phyloP scores from a whole-genome alignment of 2,888 invertebrate species.

The Gari tellinella region DNA sequence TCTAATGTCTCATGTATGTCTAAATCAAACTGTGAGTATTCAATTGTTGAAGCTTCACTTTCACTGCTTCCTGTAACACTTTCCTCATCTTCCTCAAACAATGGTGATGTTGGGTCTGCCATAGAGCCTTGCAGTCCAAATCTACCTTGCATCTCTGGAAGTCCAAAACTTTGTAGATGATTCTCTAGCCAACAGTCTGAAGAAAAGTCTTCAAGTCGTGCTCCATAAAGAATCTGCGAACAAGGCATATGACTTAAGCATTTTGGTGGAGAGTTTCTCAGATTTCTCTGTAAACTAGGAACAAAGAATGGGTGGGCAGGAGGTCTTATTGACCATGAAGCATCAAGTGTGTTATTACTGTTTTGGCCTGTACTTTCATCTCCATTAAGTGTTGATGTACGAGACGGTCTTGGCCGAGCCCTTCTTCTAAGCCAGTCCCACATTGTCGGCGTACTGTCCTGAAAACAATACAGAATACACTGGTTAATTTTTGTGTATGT shows the following conservation, averaged over 20 bases:
- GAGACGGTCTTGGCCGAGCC: no score
- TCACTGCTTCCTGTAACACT: slow-evolving; percentile 41
- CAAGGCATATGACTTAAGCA: slow-evolving; percentile 64
- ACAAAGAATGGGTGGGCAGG: no score
- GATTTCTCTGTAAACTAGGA: neutral
- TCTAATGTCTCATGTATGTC: slow-evolving; percentile 28
- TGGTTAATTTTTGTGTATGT: no score
- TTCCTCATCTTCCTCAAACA: slow-evolving; percentile 36
- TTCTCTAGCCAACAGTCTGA: slow-evolving; percentile 72
- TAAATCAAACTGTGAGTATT: slow-evolving; percentile 21
- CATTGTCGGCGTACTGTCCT: no score
- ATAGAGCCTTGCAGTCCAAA: neutral
- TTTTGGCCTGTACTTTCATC: no score
- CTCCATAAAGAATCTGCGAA: slow-evolving; percentile 66
- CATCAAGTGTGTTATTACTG: no score
- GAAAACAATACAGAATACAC: no score
- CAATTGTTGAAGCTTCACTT: slow-evolving; percentile 20
- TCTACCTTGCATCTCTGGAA: slow-evolving; percentile 2
- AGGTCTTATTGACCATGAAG: no score
- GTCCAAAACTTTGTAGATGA: slow-evolving; percentile 66
- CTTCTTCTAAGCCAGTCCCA: no score
- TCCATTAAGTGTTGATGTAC: no score
- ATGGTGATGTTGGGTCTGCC: slow-evolving; percentile 13
- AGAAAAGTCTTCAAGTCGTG: slow-evolving; percentile 70
- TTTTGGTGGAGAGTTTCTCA: slow-evolving; percentile 56